Evolutionary conservation across 2,888 invertebrate species (phyloP).

Genomic region (Sussaba pulchella): DNA sequence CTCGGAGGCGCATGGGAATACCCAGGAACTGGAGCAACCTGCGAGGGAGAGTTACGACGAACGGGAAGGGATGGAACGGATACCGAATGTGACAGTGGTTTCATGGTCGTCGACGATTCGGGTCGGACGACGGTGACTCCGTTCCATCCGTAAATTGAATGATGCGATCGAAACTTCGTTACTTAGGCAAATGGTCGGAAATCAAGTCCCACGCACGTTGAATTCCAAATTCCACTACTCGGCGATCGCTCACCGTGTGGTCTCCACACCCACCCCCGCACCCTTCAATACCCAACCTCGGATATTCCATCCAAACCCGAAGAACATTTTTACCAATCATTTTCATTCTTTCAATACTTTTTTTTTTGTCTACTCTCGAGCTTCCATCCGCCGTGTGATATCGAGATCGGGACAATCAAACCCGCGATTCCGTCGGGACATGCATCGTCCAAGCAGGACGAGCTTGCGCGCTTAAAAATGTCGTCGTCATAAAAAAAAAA

Average conservation of each 20-base stretch:
- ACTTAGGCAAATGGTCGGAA: conserved; percentile 75
- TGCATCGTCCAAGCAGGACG: conserved; percentile 1
- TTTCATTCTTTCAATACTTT: no score
- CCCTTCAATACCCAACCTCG: neutral
- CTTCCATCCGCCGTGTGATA: no score
- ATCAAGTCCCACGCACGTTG: conserved; percentile 68
- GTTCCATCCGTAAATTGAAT: conserved; percentile 69
- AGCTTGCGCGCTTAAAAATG: conserved; percentile 26
- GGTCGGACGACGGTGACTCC: conserved; percentile 35
- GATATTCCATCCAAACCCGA: neutral
- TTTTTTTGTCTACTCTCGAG: no score
- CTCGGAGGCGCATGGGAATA: neutral
- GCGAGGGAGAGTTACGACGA: neutral
- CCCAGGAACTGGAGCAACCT: conserved; percentile 12
- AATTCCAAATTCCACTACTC: conserved; percentile 37
- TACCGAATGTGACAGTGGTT: conserved; percentile 26
- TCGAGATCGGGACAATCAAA: no score
- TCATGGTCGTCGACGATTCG: conserved; percentile 12
- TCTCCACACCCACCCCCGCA: neutral
- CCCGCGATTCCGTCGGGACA: conserved; percentile 23
- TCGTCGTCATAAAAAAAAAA: conserved; percentile 39
- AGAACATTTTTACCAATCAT: neutral
- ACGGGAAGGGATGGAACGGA: conserved; percentile 4
- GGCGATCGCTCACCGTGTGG: conserved; percentile 6
- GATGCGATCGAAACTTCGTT: conserved; percentile 74